Evolutionary conservation across 64 coral and sea anemone species (phyloP), one percentile per base, ranked within the genome.

Genomic region (Stichodactyla mertensii): DNA sequence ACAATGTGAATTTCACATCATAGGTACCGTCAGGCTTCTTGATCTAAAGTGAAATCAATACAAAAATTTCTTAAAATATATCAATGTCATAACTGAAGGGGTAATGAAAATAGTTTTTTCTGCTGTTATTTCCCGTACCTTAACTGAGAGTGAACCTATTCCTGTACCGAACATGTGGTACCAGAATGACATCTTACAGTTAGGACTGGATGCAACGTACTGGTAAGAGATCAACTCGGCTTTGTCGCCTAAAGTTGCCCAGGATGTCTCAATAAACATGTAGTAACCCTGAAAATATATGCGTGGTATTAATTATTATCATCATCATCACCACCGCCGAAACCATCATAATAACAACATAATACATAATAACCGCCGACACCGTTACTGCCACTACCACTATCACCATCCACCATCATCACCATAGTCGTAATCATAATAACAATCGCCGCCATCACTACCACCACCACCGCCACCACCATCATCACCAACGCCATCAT

Each of bases 131-230:
- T 11, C 27, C 23, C n/a, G 52, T 88, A 94, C 86, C 70, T 92
- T 94, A 55, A 99, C 81, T 28, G 88, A 60, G 20, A 99, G 82
- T 52, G 59, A 79, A 6, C 96, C 96, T 53, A 95, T 89, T 16
- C 89, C 90, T 14, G 19, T 64, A n/a, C 96, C 96, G 74, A 67
- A 92, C 93, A 99, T 95, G 61, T 92, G 93, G 66, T 99, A 99
- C 96, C 96, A 99, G 24, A 95, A 55, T 10, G 92, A 79, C 96
- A 99, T 99, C 80, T 55, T 92, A 81, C 96, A 99, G 55, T 90
- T 89, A 1, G 96, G 93, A 86, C 89, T 84, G 20, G 96, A 94
- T 12, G 90, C 93, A 60, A 92, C 94, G 61, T 99, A 99, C 78
- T 92, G 83, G 64, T 92, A 95, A 13, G 96, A 90, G 80, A 86